phyloP scores from a whole-genome alignment of 2,888 invertebrate species.

The Luperina nickerlii region DNA sequence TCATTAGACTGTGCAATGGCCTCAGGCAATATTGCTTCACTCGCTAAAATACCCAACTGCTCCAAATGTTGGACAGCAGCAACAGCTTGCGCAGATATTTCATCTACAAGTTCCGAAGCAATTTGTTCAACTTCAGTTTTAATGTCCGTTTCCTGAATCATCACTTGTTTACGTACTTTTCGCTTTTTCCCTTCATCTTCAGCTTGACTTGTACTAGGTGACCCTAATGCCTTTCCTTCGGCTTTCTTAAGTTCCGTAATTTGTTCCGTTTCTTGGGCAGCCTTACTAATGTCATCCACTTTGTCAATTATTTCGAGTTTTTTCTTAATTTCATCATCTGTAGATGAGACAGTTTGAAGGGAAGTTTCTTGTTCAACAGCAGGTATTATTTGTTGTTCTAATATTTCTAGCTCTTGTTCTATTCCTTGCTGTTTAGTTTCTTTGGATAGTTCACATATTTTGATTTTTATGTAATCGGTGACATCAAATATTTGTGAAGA shows the following conservation, averaged over 20 bases:
- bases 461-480: slow-evolving; percentile 64
- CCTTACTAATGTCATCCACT: background rate
- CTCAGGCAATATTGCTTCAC: background rate
- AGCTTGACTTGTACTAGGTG: slow-evolving; percentile 13
- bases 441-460: slow-evolving; percentile 36
- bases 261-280: background rate
- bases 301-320: background rate
- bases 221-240: background rate
- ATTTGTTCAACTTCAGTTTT: slow-evolving; percentile 49
- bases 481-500: slow-evolving; percentile 69
- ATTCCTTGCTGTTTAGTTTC: background rate
- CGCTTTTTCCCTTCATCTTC: slow-evolving; percentile 8
- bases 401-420: background rate
- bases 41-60: background rate
- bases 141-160: slow-evolving; percentile 39
- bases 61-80: slow-evolving; percentile 40
- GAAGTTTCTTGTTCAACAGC: background rate
- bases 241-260: background rate
- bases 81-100: slow-evolving; percentile 50
- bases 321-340: background rate
- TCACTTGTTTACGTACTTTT: slow-evolving; percentile 34
- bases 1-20: background rate
- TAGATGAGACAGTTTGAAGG: background rate
- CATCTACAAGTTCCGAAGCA: slow-evolving; percentile 49
- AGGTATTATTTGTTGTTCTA: background rate